Evolutionary conservation across 2,113 vertebrate species (phyloP).

Genomic region (Campylomormyrus tamandua): DNA sequence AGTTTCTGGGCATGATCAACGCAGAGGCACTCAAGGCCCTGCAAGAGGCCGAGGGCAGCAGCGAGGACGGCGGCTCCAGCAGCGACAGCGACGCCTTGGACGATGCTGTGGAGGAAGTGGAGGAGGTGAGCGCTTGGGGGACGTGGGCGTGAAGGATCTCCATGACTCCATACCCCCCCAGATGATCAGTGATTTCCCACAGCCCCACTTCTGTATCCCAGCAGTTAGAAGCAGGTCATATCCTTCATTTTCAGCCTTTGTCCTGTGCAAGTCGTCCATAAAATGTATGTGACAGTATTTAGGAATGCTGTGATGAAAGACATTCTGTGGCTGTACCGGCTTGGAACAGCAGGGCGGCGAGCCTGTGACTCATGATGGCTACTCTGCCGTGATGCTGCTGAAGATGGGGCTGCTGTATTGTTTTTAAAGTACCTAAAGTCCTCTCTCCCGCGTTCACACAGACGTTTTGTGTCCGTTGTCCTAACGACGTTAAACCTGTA

Average conservation of each 20-base stretch:
- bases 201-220: not conserved
- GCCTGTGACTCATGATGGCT: not conserved
- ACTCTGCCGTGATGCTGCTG: not conserved
- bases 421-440: not conserved
- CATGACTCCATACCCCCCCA: not conserved
- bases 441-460: not conserved
- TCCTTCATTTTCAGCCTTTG: not conserved
- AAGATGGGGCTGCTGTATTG: conserved; percentile 17
- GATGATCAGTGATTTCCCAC: not conserved
- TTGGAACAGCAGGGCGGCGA: not conserved
- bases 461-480: not conserved
- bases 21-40: conserved; percentile 73
- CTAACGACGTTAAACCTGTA: not conserved
- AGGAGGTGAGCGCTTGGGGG: not conserved
- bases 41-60: conserved; percentile 64
- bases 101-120: conserved; percentile 34
- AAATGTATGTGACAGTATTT: not conserved
- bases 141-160: not conserved
- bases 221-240: not conserved
- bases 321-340: not conserved
- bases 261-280: not conserved
- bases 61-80: conserved; percentile 58
- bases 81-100: conserved; percentile 61
- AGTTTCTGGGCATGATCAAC: conserved; percentile 71
- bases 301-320: not conserved